Conservation (phyloP, 1,140 invertebrate species). For the Drosophila fuyamai region DNA sequence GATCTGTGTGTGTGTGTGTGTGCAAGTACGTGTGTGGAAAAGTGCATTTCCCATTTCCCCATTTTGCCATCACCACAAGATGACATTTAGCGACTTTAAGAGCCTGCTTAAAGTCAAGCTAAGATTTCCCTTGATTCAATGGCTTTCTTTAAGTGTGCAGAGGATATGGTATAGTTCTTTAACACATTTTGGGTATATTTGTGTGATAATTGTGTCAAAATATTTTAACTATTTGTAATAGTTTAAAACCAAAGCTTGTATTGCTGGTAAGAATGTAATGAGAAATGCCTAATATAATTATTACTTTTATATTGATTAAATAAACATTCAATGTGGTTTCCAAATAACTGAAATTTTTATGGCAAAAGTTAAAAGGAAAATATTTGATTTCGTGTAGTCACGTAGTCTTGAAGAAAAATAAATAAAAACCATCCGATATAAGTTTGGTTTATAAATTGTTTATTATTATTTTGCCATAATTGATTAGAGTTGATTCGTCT, state of each 20-base stretch:
- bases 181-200: neutral
- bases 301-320: no score
- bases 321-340: no score
- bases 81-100: slow-evolving; percentile 53
- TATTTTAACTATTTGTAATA: no score
- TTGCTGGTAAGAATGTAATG: no score
- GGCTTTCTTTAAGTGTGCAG: neutral
- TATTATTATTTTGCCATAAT: slow-evolving; percentile 70
- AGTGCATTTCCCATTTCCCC: slow-evolving; percentile 48
- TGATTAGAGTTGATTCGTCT: slow-evolving; percentile 55
- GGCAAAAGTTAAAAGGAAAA: neutral
- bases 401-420: slow-evolving; percentile 11
- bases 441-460: slow-evolving; percentile 59
- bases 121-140: neutral
- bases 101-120: slow-evolving; percentile 43
- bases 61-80: slow-evolving; percentile 34
- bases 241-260: no score
- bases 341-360: no score
- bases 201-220: no score
- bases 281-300: no score
- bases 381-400: slow-evolving; percentile 9
- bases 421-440: neutral
- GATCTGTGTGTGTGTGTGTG: neutral
- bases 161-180: neutral
- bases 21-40: slow-evolving; percentile 13